Evolutionary conservation across 2,797 vertebrate genomes (phyloP), one percentile per base, ranked within the genome.

Genomic region (Hyperoplus immaculatus): DNA sequence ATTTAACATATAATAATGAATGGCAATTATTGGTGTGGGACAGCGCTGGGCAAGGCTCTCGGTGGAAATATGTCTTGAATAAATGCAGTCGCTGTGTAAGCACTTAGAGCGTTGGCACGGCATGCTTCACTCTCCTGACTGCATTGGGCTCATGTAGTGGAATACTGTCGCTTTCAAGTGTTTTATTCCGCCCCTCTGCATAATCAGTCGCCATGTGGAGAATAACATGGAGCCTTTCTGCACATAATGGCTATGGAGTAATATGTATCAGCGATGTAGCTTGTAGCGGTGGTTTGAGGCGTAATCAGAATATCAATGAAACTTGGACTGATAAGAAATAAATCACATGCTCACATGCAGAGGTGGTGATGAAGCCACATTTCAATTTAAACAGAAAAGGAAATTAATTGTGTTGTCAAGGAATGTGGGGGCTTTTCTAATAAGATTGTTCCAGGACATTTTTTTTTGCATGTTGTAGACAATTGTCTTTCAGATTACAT

Each of bases 1-100:
- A 89, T 89, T 85, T 78, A 15, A 73, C 69, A 72, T 59, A 63
- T 76, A 77, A 89, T 87, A 77, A 21, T 21, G 21, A 85, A 78
- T 85, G 75, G 51, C 80, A 83, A 79, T 91, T 84, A 84, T 69
- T 47, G 59, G 3, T 42, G 49, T 39, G 46, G 49, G 62, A 36
- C 41, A 36, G 18, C 8, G 36, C 18, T n/a, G 21, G 21, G 21
- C 21, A 21, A 21, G 21, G 72, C 75, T 80, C 87, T 80, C 69
- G 36, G 75, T 41, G 56, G 80, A 62, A 68, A 6, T 49, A 15
- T 2, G 55, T 65, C 69, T 80, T 77, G 51, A 72, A 50, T 84
- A 82, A 75, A 68, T 49, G 47, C 72, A 3, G 39, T 7, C 36
- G 21, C n/a, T 14, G 6, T 65, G 47, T 62, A 16, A 69, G 58